A percentile compares a stretch with the other conserved stretches of the same genome.
phyloP scores from a whole-genome alignment of 92 coral and sea anemone genomes.

The Umimayanthus chanpuru region DNA sequence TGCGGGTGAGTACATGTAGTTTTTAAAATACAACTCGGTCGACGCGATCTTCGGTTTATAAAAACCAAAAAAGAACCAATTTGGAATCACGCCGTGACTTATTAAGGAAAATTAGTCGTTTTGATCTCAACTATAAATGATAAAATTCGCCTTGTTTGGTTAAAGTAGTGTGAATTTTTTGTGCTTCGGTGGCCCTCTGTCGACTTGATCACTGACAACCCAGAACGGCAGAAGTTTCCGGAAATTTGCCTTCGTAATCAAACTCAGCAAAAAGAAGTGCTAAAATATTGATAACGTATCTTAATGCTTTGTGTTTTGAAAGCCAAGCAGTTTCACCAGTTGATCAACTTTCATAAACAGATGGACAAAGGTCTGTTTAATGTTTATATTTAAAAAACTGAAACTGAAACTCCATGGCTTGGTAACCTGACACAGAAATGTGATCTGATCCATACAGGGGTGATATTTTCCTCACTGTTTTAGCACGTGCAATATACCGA shows the following conservation, averaged over 20 bases:
- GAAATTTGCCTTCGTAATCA: not conserved
- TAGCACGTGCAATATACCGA: too few relatives aligned
- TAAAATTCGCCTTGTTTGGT: not conserved
- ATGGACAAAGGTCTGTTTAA: too few relatives aligned
- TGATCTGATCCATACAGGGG: too few relatives aligned
- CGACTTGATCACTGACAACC: not conserved
- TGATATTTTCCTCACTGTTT: too few relatives aligned
- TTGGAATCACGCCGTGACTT: not conserved
- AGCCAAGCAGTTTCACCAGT: not conserved
- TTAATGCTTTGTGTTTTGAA: too few relatives aligned
- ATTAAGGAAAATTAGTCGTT: not conserved
- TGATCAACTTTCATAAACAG: not conserved
- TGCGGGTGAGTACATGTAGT: conserved; percentile 81
- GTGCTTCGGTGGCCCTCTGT: not conserved
- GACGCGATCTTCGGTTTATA: not conserved
- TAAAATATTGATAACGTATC: not conserved
- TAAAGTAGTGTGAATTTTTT: not conserved
- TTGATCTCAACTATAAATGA: not conserved
- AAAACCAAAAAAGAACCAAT: not conserved
- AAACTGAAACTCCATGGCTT: too few relatives aligned
- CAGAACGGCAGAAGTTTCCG: not conserved
- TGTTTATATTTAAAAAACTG: too few relatives aligned
- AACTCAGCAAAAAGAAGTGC: not conserved
- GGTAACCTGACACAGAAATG: too few relatives aligned
- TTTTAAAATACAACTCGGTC: not conserved